Evolutionary conservation across 1,140 invertebrate species (phyloP).

Genomic region (Daktulosphaira vitifoliae): DNA sequence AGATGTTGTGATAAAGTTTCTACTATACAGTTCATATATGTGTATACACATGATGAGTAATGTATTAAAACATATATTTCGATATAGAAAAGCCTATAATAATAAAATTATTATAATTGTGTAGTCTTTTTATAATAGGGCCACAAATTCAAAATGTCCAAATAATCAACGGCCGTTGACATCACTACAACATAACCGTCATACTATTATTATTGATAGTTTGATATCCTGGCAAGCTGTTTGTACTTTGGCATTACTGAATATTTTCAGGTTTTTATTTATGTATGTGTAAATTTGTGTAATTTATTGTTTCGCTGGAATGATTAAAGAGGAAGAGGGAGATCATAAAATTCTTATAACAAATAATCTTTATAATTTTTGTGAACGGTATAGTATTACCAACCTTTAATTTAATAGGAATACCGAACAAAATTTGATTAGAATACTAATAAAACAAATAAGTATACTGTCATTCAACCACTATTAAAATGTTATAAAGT

Average conservation of each 20-base stretch:
- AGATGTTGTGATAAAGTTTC: constrained; percentile 21
- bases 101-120: constrained; percentile 17
- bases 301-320: neutral
- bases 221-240: neutral
- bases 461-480: too few species aligned
- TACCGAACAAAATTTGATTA: too few species aligned
- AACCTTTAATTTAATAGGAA: too few species aligned
- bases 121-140: neutral
- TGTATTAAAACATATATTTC: constrained; percentile 4
- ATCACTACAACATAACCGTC: neutral
- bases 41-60: too few species aligned
- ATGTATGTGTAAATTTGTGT: constrained; percentile 4
- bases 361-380: too few species aligned
- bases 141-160: constrained; percentile 1
- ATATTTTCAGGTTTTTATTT: neutral
- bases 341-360: too few species aligned
- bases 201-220: neutral
- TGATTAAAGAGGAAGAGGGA: too few species aligned
- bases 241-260: neutral
- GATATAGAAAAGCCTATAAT: neutral
- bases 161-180: neutral
- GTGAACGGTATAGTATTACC: too few species aligned
- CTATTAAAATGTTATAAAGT: too few species aligned
- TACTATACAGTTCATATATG: neutral
- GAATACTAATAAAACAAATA: too few species aligned